Evolutionary conservation across 35 echinoderm and acorn worm species (phyloP), one percentile per base, ranked within the genome.

Genomic region (Antedon bifida): DNA sequence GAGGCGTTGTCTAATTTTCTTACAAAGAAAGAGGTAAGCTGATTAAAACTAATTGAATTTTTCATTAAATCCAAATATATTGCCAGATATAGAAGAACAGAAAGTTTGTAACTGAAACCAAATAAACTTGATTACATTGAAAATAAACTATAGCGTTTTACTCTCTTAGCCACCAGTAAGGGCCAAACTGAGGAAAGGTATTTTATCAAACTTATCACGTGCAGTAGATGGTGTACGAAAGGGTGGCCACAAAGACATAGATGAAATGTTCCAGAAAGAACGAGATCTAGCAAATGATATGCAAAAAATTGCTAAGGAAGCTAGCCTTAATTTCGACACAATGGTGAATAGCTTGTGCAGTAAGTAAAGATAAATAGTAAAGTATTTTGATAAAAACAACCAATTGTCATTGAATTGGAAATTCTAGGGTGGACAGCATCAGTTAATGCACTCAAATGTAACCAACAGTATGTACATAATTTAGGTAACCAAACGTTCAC

Each of bases 171-270:
- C 95, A 13, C 95, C 95, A 78, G 82, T 85, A 17, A 80, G 88
- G n/a, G 91, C 95, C 73, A 99, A 99, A 76, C 82, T 99, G 9
- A 99, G 89, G 86, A 91, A 91, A 46, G 86, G 79, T 39, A 28
- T 93, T 34, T 75, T 99, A 31, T 76, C 79, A 19, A 93, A 97
- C 78, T 32, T 99, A 31, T 85, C 90, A 39, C 88, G 92, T 80
- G 86, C 88, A 33, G 74, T 99, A 44, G 91, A 86, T 23, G 90
- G 89, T 32, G 95, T 88, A 8, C 46, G 89, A 46, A 99, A 99
- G 44, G 91, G 88, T 12, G 77, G 84, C 46, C 87, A 90, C 82
- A 85, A 89, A 75, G 95, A 99, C 73, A 75, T 89, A 0, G 94
- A 99, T 86, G 85, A 82, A 36, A 77, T 46, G 35, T 99, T 99